These are phyloP conservation scores for Parambassis ranga DNA, from an alignment of 2,797 vertebrate species.

Conservation along the genomic window DNA sequence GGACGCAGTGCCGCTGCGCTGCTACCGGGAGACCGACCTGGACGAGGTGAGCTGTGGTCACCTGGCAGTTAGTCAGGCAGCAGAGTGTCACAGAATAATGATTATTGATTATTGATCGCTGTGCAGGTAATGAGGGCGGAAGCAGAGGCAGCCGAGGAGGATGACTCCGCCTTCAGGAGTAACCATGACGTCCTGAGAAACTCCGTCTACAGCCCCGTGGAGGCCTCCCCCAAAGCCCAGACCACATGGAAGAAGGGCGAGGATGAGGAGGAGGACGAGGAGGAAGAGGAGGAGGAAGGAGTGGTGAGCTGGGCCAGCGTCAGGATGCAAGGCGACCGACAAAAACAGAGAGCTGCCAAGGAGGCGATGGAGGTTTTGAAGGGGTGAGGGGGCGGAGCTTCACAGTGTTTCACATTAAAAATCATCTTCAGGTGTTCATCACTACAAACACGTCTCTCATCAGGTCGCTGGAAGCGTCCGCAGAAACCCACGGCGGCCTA, in stretches of 20 bases:
- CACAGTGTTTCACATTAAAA: too few species aligned
- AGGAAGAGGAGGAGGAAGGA: conserved; percentile 62
- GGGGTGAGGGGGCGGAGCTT: conserved; percentile 70
- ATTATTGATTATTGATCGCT: too few species aligned
- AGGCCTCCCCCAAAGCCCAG: conserved; percentile 11
- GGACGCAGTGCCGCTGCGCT: conserved; percentile 91
- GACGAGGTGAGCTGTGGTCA: conserved; percentile 86
- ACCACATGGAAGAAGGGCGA: conserved; percentile 10
- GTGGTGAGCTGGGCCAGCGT: conserved; percentile 76
- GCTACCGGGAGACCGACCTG: conserved; percentile 92
- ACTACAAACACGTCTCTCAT: too few species aligned
- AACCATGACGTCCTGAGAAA: conserved; percentile 83
- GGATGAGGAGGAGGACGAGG: conserved; percentile 28
- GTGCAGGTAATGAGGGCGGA: conserved; percentile 73
- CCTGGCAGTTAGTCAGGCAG: too few species aligned
- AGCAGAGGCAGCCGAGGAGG: conserved; percentile 69
- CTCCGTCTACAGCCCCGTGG: conserved; percentile 43
- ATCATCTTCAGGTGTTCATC: too few species aligned
- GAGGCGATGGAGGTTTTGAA: conserved; percentile 76
- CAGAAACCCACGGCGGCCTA: conserved; percentile 63
- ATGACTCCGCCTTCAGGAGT: conserved; percentile 89
- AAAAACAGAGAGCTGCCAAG: conserved; percentile 58
- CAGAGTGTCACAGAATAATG: too few species aligned
- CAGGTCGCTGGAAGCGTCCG: conserved; percentile 20
- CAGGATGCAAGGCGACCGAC: conserved; percentile 67